A percentile compares a stretch with the other conserved stretches of the same genome.
phyloP scores from a whole-genome alignment of 92 coral and sea anemone species.

The Paragorgia papillata region DNA sequence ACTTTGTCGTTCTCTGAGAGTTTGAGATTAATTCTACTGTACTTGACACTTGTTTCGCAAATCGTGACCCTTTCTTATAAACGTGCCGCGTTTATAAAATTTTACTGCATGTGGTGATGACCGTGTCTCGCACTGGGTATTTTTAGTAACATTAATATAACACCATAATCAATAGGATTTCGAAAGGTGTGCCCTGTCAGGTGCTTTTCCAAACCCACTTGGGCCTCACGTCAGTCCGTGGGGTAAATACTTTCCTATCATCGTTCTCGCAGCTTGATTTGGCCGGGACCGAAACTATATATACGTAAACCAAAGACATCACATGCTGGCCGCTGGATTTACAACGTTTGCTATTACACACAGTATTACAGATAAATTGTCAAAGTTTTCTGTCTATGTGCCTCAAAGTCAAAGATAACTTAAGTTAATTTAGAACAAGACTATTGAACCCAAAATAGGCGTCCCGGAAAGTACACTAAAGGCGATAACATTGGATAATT shows the following conservation, averaged over 20 bases:
- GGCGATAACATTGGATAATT: too few species aligned
- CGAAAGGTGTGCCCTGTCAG: conserved; percentile 28
- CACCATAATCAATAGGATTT: not conserved
- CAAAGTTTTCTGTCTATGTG: too few species aligned
- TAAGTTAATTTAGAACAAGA: too few species aligned
- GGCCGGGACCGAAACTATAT: conserved; percentile 1
- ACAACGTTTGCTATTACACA: not conserved
- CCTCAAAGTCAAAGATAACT: too few species aligned
- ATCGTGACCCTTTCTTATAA: not conserved
- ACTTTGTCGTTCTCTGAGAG: too few species aligned
- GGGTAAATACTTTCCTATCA: conserved; percentile 32
- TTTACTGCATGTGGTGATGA: conserved; percentile 9
- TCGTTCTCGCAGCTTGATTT: conserved; percentile 40
- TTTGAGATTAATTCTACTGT: too few species aligned
- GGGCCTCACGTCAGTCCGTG: conserved; percentile 38
- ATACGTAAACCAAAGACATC: not conserved
- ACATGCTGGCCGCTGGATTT: conserved; percentile 19
- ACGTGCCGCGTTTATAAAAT: too few species aligned
- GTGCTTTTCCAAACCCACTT: conserved; percentile 18
- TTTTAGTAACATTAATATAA: conserved; percentile 12
- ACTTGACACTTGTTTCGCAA: not conserved
- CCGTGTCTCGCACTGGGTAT: not conserved
- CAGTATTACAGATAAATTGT: too few species aligned
- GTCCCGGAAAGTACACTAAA: too few species aligned
- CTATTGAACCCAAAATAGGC: too few species aligned